Evolutionary conservation across 2,797 vertebrate species (phyloP), one percentile per base, ranked within the genome.

Genomic region (Gymnopithys bicolor): DNA sequence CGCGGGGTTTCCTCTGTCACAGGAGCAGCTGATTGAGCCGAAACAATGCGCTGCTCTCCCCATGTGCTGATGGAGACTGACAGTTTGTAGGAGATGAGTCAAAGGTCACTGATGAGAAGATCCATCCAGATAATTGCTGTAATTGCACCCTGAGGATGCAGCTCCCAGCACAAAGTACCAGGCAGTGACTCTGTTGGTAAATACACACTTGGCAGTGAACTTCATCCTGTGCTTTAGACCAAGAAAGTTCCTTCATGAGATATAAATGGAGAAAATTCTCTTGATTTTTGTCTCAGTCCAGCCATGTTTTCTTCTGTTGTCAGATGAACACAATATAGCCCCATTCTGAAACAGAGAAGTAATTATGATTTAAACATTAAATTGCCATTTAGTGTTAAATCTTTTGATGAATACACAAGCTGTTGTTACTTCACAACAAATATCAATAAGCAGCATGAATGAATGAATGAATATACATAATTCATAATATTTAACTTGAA

Each of bases 71-170:
- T 96, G 91, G 79, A 87, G 89, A 71, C 32, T 94, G 95, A 92
- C 96, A 86, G 89, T 63, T 67, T 16, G n/a, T 39, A 52, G 78
- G 58, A 92, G 81, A 76, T 8, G 76, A 89, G 92, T 93, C 96
- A 95, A 93, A 94, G 94, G 93, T 96, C 76, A 25, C 94, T 86
- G 97, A 97, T 96, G 93, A 96, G 94, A 94, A 95, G 94, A 94
- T 94, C 92, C 94, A 63, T 94, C 87, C 95, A 91, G 95, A 93
- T 97, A 80, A 94, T 97, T 94, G 87, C 85, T 89, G 58, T 96
- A 95, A 96, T 97, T 96, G 86, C 62, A 90, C 84, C 93, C 95
- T 63, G 84, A 84, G 95, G 96, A 95, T 89, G 84, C 81, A 60
- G 75, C 49, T 78, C 92, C 84, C 45, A 58, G 78, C 73, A 22